Base-by-base conservation (phyloP, 1,140 invertebrate species). In the Ditylenchus dipsaci region DNA sequence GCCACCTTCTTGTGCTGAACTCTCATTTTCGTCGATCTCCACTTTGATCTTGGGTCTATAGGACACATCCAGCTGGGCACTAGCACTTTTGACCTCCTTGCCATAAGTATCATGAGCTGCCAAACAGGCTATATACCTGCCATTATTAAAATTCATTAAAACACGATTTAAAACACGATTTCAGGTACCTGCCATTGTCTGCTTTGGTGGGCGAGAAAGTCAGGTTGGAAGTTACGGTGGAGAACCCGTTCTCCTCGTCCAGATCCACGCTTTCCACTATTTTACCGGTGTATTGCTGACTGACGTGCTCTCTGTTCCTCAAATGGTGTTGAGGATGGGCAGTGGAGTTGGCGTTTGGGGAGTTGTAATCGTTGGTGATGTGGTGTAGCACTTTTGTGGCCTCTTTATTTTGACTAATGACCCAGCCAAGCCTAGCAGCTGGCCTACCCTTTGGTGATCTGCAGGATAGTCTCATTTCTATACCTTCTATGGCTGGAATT, bases 71-170 rank as follows among this genome's bases (percentile, higher is more conserved):
- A 68, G 23, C 23, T 26, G 27, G 19, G 63, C 49, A 63, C 67
- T 68, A 15, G 67, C 67, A 56, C 19, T 68, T 59, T 63, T 61
- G 13, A 45, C 21, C 21, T 68, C 67, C 3, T 63, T 61, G 17
- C 61, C 67, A 53, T 68, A 68, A 23, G 60, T 17, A n/a, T 68
- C 67, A 56, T 68, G 67, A 9, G 61, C 58, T n/a, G 60, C 60
- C 58, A 63, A 21, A 42, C 67, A 68, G 27, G 60, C 67, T n/a
- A 68, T 43, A 49, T 45, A 68, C 33, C 43, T 57, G 1, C 67
- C 67, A 56, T 68, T 68, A 21, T n/a, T n/a, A n/a, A n/a, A n/a
- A n/a, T n/a, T n/a, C n/a, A n/a, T n/a, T n/a, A n/a, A n/a, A n/a
- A n/a, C n/a, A n/a, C n/a, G n/a, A n/a, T n/a, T n/a, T n/a, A n/a